These are phyloP conservation scores for Nothura maculosa DNA, from an alignment of 2,797 vertebrate species.

Conservation along the genomic window DNA sequence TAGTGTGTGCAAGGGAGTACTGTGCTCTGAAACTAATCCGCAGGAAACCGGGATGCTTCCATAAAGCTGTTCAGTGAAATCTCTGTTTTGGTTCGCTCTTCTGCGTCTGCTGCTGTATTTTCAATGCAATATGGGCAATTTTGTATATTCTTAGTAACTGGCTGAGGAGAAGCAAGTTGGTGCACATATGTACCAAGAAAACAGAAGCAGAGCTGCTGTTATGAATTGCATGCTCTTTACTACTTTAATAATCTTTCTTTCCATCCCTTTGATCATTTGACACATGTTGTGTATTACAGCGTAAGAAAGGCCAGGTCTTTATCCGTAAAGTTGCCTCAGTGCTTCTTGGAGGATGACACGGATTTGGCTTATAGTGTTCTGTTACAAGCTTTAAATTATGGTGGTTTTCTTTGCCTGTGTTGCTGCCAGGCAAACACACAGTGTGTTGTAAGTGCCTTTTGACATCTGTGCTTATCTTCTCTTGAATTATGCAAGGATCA, in stretches of 20 bases:
- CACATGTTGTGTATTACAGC: background rate
- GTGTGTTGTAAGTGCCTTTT: conserved; percentile 50
- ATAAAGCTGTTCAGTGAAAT: background rate
- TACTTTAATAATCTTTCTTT: background rate
- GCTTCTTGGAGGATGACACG: conserved; percentile 32
- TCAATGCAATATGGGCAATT: background rate
- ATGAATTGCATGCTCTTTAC: background rate
- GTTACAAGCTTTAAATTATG: background rate
- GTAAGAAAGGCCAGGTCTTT: background rate
- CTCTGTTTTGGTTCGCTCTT: background rate
- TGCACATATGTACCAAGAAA: accelerated
- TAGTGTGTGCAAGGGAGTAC: background rate
- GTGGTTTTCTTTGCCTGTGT: background rate
- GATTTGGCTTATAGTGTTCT: conserved; percentile 3
- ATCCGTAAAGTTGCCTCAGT: background rate
- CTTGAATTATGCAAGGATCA: conserved; percentile 35
- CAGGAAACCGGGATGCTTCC: background rate
- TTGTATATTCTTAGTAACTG: background rate
- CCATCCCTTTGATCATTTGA: background rate
- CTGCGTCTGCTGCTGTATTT: background rate
- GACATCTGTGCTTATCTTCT: conserved; percentile 61
- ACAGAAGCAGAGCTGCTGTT: background rate
- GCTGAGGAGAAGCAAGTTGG: background rate
- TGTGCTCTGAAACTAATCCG: background rate
- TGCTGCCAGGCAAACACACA: conserved; percentile 45